Base-by-base conservation (phyloP, 2,888 invertebrate genomes). In the Callinectes sapidus region DNA sequence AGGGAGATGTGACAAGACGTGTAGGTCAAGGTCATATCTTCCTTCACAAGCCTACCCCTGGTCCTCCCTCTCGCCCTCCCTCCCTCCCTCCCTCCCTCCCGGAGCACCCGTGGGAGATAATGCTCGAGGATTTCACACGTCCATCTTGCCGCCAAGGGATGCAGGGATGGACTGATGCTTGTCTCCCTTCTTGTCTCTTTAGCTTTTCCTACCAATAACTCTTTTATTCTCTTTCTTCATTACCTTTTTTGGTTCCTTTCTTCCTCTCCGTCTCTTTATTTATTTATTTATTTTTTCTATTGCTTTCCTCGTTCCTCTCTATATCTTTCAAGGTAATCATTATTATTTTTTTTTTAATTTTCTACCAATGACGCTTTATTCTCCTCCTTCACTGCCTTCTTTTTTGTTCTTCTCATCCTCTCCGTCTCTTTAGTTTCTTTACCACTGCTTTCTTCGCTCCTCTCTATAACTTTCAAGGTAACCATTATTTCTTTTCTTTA, bases 51-150 rank as follows among this genome's bases (percentile, higher is more conserved):
- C 48, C 87, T 35, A 13, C 54, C 42, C 54, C 18, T n/a, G n/a
- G 6, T 10, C 86, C 39, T 39, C 39, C 23, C 23, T 42, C 54
- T 18, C 87, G 0, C 54, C 1, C 13, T 48, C 54, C 23, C 87
- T n/a, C 87, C 88, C 42, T 42, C 61, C 88, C 61, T 32, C 23
- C 88, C 87, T 54, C 88, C 88, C 61, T 61, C 88, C 32, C 88
- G 1, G 32, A 71, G 71, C 10, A 28, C n/a, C 71, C 23, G 71
- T 28, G 28, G 71, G 71, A 71, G 23, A 28, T 71, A 71, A 71
- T 71, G n/a, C 10, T 23, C 8, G 48, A 2, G 48, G 48, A 23
- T 71, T 71, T n/a, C 71, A 71, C 71, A 71, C 8, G 71, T 71
- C 71, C 71, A 71, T 71, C 71, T 71, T n/a, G 10, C 71, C 5